These are phyloP conservation scores for Illadopsis cleaveri DNA, from an alignment of 2,113 vertebrate genomes.

Conservation along the genomic window DNA sequence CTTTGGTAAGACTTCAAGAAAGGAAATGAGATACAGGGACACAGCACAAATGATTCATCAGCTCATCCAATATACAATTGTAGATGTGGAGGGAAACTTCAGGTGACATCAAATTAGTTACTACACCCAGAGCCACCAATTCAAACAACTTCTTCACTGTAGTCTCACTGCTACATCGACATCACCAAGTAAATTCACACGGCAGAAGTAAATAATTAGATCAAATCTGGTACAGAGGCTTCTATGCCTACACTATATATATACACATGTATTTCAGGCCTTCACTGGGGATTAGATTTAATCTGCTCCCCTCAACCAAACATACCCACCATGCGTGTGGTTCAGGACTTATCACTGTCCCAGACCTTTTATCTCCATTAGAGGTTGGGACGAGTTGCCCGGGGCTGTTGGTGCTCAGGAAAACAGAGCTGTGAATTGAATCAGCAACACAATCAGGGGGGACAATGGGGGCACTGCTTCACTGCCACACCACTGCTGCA, in stretches of 20 bases:
- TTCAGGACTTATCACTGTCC: neutral
- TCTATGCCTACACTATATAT: neutral
- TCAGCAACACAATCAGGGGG: neutral
- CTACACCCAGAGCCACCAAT: neutral
- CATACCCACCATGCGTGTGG: neutral
- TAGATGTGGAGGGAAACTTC: neutral
- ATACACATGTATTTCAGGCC: neutral
- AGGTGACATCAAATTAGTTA: neutral
- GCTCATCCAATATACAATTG: neutral
- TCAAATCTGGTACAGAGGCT: neutral
- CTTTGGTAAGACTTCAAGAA: neutral
- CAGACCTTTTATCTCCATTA: constrained; percentile 13
- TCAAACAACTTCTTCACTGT: neutral
- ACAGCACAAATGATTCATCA: neutral
- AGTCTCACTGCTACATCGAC: neutral
- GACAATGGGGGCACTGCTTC: neutral
- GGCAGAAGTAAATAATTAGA: neutral
- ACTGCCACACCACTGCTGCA: neutral
- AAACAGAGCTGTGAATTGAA: neutral
- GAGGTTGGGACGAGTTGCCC: neutral
- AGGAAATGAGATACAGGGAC: neutral
- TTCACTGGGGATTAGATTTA: neutral
- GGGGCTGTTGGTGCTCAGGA: neutral
- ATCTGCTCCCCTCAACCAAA: constrained; percentile 6
- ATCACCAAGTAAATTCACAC: neutral